Evolutionary conservation across 2,888 invertebrate species (phyloP).

Genomic region (Heliconius charithonia): DNA sequence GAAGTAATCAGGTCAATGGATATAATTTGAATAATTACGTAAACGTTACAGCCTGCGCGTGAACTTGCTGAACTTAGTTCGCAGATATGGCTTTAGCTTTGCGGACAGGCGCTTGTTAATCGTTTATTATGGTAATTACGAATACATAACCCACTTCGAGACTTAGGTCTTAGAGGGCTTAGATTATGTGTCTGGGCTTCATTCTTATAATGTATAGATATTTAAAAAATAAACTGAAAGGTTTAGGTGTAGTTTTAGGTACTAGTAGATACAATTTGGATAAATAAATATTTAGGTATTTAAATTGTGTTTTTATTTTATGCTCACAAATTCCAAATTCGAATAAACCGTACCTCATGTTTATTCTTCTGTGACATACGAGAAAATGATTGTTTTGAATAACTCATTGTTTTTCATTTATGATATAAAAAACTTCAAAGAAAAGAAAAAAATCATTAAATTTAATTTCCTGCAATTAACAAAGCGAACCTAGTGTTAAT

Average conservation of each 20-base stretch:
- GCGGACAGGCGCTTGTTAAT: neutral
- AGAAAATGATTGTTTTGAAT: too few species aligned
- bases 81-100: neutral
- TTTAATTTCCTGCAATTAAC: too few species aligned
- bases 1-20: constrained; percentile 24
- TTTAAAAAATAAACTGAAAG: neutral
- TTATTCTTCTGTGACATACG: too few species aligned
- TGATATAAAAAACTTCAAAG: too few species aligned
- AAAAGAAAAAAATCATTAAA: too few species aligned
- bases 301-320: neutral
- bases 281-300: neutral
- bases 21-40: constrained; percentile 27
- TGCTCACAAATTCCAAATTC: neutral
- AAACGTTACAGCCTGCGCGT: neutral
- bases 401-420: too few species aligned
- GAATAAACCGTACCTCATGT: too few species aligned
- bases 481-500: too few species aligned
- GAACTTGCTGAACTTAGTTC: constrained; percentile 10
- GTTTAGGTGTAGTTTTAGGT: constrained; percentile 1
- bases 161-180: neutral
- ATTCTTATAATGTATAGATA: neutral
- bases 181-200: neutral
- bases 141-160: neutral
- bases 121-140: neutral
- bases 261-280: neutral